Evolutionary conservation across 2,113 vertebrate species (phyloP).

Genomic region (Astur gentilis): DNA sequence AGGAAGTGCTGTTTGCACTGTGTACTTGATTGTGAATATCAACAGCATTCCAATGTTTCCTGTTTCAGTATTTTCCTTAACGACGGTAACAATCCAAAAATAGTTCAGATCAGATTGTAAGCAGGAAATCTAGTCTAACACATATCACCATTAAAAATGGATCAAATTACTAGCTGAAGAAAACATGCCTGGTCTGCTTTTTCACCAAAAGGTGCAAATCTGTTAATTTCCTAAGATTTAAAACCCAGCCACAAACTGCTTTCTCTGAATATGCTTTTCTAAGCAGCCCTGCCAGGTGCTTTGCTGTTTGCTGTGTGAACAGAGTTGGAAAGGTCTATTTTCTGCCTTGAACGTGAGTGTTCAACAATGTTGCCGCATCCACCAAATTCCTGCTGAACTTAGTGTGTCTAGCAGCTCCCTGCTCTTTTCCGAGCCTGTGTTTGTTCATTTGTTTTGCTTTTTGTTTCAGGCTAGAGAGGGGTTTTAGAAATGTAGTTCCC

Average conservation of each 20-base stretch:
- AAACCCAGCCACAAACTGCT: not conserved
- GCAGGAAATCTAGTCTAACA: slow-evolving; percentile 36
- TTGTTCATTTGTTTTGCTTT: not conserved
- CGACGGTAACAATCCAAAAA: not conserved
- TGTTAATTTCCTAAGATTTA: not conserved
- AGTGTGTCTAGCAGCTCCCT: fast-evolving
- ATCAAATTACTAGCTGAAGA: not conserved
- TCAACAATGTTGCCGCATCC: not conserved
- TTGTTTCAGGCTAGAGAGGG: not conserved
- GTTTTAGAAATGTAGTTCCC: not conserved
- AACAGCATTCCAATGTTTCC: slow-evolving; percentile 59
- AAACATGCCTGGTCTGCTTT: not conserved
- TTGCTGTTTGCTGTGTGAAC: not conserved
- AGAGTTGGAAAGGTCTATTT: not conserved
- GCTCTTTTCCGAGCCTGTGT: not conserved
- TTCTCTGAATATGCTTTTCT: not conserved
- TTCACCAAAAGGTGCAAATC: not conserved
- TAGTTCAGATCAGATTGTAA: slow-evolving; percentile 43
- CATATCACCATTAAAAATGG: not conserved
- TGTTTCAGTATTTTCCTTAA: slow-evolving; percentile 35
- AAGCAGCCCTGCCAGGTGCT: not conserved
- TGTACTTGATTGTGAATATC: slow-evolving; percentile 58
- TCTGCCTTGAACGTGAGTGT: not conserved
- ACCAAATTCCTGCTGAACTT: not conserved
- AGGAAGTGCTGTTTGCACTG: slow-evolving; percentile 51